Base-by-base conservation (phyloP, 2,888 invertebrate species). In the Anticlea derivata region DNA sequence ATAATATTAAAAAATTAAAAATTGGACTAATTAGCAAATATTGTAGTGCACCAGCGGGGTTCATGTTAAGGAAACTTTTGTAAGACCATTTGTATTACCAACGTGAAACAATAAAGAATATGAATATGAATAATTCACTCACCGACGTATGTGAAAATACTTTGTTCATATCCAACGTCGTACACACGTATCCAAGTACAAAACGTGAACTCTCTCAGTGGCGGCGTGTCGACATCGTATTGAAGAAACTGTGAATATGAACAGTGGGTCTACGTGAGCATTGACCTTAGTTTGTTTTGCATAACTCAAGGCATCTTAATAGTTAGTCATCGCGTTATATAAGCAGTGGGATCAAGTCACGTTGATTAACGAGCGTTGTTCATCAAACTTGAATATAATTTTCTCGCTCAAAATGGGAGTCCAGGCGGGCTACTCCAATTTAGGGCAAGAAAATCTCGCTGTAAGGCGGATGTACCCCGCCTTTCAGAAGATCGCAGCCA, bases 131-230 rank as follows among this genome's bases (percentile, higher is more conserved):
- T n/a, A n/a, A n/a, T n/a, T n/a, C n/a, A 50, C 86, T 78, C 59
- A 88, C 89, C 80, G 17, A 86, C 74, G 49, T 88, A 89, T 10
- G 86, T 74, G 50, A 88, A 86, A 55, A 90, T 76, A 43, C 66
- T 85, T 54, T 88, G 88, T 31, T 86, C 83, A 8, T 66, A 63
- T 1, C 45, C 61, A 13, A 87, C 57, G 46, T 82, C 95, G 64
- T 93, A 92, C 64, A 95, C 93, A 54, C 95, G 94, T 67, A 94
- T 92, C 96, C 96, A 96, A 61, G 93, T 92, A 73, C 96, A 96
- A 40, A 96, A 91, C 0, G 96, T 96, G 73, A 96, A 96, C 78
- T 96, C 96, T 64, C 94, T 93, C 67, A 96, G 68, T 54, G 95
- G 94, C 0, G 96, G 96, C 12, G 96, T 83, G 43, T 93, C 92